Evolutionary conservation across 2,113 vertebrate genomes (phyloP), one percentile per base, ranked within the genome.

Genomic region (Gnathonemus echidnorhynchus): DNA sequence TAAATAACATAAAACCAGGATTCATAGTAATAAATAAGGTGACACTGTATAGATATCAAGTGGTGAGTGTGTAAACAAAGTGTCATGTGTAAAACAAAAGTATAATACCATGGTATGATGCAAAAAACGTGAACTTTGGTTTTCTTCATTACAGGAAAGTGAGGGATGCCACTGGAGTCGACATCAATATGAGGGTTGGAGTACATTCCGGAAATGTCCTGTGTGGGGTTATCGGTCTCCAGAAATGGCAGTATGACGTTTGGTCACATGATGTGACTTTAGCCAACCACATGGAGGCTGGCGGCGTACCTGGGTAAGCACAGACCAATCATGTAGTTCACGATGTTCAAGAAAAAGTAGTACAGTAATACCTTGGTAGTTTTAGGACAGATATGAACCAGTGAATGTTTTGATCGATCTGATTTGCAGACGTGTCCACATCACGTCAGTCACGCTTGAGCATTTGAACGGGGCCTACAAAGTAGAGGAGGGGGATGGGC

Each of bases 161-260:
- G 88, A 95, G 98, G 56, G 98, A 99, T 0, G 98, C 98, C 77
- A 99, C 98, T 0, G 96, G 98, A 24, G 98, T 99, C 15, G 98
- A 99, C 35, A 99, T 99, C 83, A 99, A 98, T 92, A 99, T 99
- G 98, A 97, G 98, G 0, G 98, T 99, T 0, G 98, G 98, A 2
- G 98, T 99, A 62, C 98, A 99, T 92, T 99, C 98, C 0, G 98
- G 98, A 87, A 99, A 99, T 0, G 98, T 99, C 24, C 96, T 99
- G 35, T 99, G 98, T n/a, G 98, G 98, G 0, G 98, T 99, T 2
- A 99, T 99, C 7, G 98, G 98, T 39, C 96, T 99, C 46, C 98
- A 99, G 95, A 99, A 99, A 92, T 99, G 98, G 98, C 98, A 99
- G 89, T 99, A 99, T 0, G 98, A 99, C 21, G 98, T 99, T 15